These are phyloP conservation scores for Vulpes ferrilata DNA, from an alignment of 2,113 vertebrate species.

Conservation along the genomic window DNA sequence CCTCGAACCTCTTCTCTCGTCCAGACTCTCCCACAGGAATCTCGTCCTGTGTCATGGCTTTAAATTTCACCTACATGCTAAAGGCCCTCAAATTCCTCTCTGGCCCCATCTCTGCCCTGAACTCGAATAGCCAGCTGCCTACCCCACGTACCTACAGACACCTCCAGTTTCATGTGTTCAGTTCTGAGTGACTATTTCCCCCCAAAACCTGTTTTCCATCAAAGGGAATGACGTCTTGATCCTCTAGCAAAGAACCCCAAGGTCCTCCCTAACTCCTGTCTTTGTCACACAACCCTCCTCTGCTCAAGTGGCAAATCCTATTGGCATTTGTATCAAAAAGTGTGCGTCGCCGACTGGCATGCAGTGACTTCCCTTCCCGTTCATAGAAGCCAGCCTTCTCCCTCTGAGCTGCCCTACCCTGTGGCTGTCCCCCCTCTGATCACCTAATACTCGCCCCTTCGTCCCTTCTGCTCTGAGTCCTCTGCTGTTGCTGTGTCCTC, in stretches of 20 bases:
- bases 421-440: not conserved
- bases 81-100: not conserved
- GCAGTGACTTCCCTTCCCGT: not conserved
- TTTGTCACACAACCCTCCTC: not conserved
- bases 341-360: not conserved
- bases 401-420: not conserved
- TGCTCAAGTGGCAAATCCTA: not conserved
- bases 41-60: not conserved
- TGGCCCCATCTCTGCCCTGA: not conserved
- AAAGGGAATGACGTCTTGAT: not conserved
- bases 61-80: not conserved
- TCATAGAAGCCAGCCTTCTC: not conserved
- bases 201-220: not conserved
- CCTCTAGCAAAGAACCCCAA: not conserved
- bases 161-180: not conserved
- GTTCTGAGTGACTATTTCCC: not conserved
- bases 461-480: rapidly evolving
- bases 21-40: not conserved
- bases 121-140: not conserved
- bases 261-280: not conserved
- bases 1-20: not conserved
- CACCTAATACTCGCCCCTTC: rapidly evolving
- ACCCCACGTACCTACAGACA: not conserved
- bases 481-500: not conserved
- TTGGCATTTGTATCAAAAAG: not conserved